Evolutionary conservation across 2,113 vertebrate genomes (phyloP), one percentile per base, ranked within the genome.

Genomic region (Arothron firmamentum): DNA sequence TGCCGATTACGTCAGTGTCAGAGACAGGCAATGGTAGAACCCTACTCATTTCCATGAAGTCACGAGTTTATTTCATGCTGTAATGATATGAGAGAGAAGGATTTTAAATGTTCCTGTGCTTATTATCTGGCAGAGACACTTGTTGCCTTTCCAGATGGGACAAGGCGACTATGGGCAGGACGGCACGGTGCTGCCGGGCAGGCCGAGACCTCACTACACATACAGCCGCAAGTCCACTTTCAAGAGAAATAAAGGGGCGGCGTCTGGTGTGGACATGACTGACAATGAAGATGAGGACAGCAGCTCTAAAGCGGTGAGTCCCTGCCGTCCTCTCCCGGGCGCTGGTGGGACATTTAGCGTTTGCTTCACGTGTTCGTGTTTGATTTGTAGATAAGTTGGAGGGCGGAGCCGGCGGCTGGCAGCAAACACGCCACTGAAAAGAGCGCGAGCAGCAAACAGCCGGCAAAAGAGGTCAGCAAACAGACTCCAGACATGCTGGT

Each of bases 1-100:
- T 96, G 94, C 77, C 92, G 93, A 45, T 90, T 91, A 59, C 90
- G 93, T 23, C 93, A 94, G 54, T 96, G 93, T 74, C 90, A 92
- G 81, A 90, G 91, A 50, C 93, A 94, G 82, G 93, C 94, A 2
- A 93, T 92, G 93, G 94, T 95, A 72, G 67, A 88, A 81, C 13
- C 10, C 18, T 15, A 42, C 12, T 20, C 23, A 23, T 21, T 2
- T 31, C 21, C 31, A 3, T 1, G 43, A 18, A 31, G 21, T 3
- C 19, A 4, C 7, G 5, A 9, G 4, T 28, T 38, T 43, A 8
- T 61, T 38, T 46, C n/a, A 52, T 41, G n/a, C 15, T 12, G 10
- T 4, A 1, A 18, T 42, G 31, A 53, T 21, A 21, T 17, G 34
- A 38, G 34, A 16, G 4, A 45, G 28, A 18, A 34, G 6, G 4